Evolutionary conservation across 1,140 invertebrate species (phyloP).

Genomic region (Drosophila albomicans): DNA sequence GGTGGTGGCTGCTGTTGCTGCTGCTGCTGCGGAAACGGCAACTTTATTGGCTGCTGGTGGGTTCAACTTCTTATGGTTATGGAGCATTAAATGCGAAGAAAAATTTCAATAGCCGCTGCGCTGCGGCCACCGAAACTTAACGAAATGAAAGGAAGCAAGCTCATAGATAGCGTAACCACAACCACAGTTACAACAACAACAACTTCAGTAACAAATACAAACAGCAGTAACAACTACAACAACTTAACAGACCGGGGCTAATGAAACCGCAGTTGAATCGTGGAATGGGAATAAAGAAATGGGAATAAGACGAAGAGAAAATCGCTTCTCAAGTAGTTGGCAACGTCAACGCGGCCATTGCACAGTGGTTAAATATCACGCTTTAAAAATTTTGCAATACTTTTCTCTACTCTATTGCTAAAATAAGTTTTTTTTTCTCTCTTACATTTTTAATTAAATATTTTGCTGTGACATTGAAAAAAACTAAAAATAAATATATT

Average conservation of each 20-base stretch:
- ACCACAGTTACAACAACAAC: constrained; percentile 63
- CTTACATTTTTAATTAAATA: not conserved
- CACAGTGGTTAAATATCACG: constrained; percentile 15
- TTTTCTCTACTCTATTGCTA: not conserved
- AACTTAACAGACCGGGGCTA: constrained; percentile 73
- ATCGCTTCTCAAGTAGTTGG: constrained; percentile 54
- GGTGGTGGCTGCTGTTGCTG: not conserved
- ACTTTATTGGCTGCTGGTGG: constrained; percentile 31
- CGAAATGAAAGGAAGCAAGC: constrained; percentile 72
- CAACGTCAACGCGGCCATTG: constrained; percentile 21
- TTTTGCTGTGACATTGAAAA: not conserved
- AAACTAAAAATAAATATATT: not conserved
- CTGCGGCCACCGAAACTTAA: constrained; percentile 79
- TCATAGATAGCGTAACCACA: constrained; percentile 45
- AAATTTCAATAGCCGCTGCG: constrained; percentile 69
- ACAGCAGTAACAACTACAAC: constrained; percentile 56
- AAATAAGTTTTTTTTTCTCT: not conserved
- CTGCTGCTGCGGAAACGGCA: constrained; percentile 4
- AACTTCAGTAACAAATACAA: constrained; percentile 24
- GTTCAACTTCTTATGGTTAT: constrained; percentile 51
- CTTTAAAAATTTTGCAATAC: not conserved
- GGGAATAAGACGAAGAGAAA: constrained; percentile 45
- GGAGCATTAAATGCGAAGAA: constrained; percentile 71
- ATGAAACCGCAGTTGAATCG: constrained; percentile 78
- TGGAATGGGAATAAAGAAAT: constrained; percentile 21